Evolutionary conservation across 2,797 vertebrate species (phyloP).

Genomic region (Delichon dasypus): DNA sequence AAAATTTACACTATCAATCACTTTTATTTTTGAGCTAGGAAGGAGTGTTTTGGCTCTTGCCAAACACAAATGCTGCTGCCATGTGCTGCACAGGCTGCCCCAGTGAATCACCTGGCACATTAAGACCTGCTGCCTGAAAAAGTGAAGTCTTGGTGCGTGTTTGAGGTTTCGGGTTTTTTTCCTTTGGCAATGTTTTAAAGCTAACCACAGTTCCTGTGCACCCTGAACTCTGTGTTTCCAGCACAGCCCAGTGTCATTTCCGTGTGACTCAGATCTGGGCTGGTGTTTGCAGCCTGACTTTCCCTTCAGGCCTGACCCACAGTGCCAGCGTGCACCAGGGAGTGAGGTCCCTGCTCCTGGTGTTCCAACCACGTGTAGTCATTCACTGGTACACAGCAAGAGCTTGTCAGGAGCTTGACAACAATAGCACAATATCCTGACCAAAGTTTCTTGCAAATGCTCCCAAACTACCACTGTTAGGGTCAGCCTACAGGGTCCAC

Average conservation of each 20-base stretch:
- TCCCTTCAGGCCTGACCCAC: background rate
- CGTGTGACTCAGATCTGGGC: background rate
- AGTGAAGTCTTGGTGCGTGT: background rate
- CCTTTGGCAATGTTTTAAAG: background rate
- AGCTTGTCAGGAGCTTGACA: background rate
- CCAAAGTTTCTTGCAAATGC: background rate
- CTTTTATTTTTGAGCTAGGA: background rate
- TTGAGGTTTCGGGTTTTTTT: background rate
- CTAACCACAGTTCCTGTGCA: background rate
- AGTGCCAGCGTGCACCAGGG: background rate
- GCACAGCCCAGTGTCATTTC: background rate
- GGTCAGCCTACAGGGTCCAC: background rate
- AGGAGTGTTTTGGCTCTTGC: background rate
- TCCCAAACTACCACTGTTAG: background rate
- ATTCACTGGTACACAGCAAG: background rate
- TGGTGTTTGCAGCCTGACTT: background rate
- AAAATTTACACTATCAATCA: background rate
- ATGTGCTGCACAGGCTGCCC: background rate
- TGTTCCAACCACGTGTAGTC: background rate
- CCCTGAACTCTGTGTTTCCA: background rate
- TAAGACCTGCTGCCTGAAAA: background rate
- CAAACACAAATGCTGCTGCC: background rate
- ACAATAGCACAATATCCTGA: background rate
- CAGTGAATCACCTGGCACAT: fast-evolving
- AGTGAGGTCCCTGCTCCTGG: background rate